phyloP scores from a whole-genome alignment of 2,113 vertebrate species.

The Pseudorasbora parva region DNA sequence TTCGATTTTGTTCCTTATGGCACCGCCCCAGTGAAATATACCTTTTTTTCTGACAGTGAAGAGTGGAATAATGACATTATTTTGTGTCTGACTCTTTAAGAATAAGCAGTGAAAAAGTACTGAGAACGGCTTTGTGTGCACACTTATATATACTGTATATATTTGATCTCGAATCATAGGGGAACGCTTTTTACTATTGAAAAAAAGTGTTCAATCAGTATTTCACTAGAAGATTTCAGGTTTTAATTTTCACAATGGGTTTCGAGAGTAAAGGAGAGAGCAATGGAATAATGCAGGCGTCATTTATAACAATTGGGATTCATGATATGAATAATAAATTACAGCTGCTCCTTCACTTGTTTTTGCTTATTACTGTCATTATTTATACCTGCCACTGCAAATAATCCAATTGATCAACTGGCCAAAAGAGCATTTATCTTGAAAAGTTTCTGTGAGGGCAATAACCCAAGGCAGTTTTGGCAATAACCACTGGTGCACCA shows the following conservation, averaged over 20 bases:
- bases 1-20: too few species aligned
- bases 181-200: not conserved
- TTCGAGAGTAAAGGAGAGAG: slow-evolving; percentile 11
- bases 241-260: not conserved
- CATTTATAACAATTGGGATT: slow-evolving; percentile 37
- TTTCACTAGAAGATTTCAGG: not conserved
- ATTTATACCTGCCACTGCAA: slow-evolving; percentile 12
- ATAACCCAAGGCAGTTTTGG: not conserved
- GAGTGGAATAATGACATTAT: too few species aligned
- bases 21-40: too few species aligned
- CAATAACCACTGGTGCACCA: slow-evolving; percentile 22
- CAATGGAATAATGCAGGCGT: slow-evolving; percentile 12
- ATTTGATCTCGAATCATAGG: not conserved
- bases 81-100: too few species aligned
- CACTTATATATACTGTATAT: too few species aligned
- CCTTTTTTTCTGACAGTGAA: too few species aligned
- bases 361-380: slow-evolving; percentile 42
- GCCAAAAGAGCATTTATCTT: slow-evolving; percentile 1
- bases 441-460: slow-evolving; percentile 9
- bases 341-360: slow-evolving; percentile 20
- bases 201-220: not conserved
- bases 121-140: too few species aligned
- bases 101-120: too few species aligned
- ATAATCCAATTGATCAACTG: slow-evolving; percentile 28
- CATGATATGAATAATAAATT: slow-evolving; percentile 49